A percentile compares a stretch with the other conserved stretches of the same genome.
Evolutionary conservation across 1,140 invertebrate genomes (phyloP).

Genomic region (Hetaerina americana): DNA sequence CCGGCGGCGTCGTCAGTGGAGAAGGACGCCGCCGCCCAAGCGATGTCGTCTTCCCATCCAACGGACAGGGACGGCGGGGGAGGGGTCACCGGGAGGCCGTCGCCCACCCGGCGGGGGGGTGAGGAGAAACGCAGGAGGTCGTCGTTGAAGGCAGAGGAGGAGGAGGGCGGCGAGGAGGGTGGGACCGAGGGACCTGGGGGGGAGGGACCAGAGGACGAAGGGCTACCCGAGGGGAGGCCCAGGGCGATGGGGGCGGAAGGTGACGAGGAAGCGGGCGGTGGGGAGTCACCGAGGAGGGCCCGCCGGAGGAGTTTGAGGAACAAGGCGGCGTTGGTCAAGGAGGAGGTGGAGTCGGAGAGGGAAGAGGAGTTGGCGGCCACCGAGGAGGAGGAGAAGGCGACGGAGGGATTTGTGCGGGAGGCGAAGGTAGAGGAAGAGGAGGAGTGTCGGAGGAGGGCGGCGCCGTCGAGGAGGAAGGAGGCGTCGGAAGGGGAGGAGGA

Average conservation of each 20-base stretch:
- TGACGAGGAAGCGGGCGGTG: background rate
- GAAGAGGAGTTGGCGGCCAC: background rate
- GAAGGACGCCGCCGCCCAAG: background rate
- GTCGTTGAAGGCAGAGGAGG: too few relatives aligned
- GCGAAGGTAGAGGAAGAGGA: background rate
- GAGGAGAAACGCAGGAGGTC: background rate
- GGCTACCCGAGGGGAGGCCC: background rate
- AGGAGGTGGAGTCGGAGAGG: background rate
- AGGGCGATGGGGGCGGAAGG: background rate
- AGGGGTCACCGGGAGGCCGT: too few relatives aligned
- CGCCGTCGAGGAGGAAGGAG: background rate
- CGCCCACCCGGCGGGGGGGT: background rate
- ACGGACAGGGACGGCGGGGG: background rate
- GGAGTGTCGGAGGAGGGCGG: background rate
- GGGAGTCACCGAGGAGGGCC: background rate
- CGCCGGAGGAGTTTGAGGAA: too few relatives aligned
- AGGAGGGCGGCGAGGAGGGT: background rate
- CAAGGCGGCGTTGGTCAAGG: background rate
- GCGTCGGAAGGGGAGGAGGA: background rate
- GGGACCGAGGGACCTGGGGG: background rate
- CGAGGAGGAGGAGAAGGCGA: background rate
- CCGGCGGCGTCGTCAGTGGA: background rate
- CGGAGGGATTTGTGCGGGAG: background rate
- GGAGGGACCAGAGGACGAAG: too few relatives aligned
- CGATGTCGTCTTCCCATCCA: background rate